phyloP scores from a whole-genome alignment of 2,888 invertebrate species.

The Tachina lurida region DNA sequence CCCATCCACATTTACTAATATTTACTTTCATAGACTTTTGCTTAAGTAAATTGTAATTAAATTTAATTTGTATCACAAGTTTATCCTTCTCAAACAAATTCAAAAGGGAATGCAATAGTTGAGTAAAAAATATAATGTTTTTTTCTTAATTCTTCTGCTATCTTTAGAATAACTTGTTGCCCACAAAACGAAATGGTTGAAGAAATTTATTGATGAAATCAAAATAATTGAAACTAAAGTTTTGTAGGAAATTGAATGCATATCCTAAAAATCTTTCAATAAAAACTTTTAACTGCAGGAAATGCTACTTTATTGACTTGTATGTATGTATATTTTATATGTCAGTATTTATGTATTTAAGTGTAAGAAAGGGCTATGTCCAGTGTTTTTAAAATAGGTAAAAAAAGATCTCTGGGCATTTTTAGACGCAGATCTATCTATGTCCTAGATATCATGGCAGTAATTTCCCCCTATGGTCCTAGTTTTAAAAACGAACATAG shows the following conservation, averaged over 20 bases:
- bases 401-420: too few species aligned
- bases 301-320: neutral
- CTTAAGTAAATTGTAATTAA: slow-evolving; percentile 58
- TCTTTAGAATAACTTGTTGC: slow-evolving; percentile 29
- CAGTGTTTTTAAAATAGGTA: too few species aligned
- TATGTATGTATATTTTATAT: too few species aligned
- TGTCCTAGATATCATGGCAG: too few species aligned
- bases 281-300: neutral
- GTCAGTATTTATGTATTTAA: too few species aligned
- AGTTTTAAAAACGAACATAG: too few species aligned
- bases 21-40: slow-evolving; percentile 53
- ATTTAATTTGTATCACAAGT: slow-evolving; percentile 50
- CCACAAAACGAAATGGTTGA: slow-evolving; percentile 11
- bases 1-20: slow-evolving; percentile 9
- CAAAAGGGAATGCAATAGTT: neutral
- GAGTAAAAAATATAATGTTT: too few species aligned
- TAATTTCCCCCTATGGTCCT: too few species aligned
- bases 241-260: neutral
- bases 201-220: slow-evolving; percentile 41
- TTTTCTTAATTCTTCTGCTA: neutral
- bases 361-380: too few species aligned
- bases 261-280: slow-evolving; percentile 1
- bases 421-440: too few species aligned
- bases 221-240: slow-evolving; percentile 23
- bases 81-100: slow-evolving; percentile 28